These are phyloP conservation scores for Silurus asotus DNA, from an alignment of 2,113 vertebrate genomes.

Conservation along the genomic window DNA sequence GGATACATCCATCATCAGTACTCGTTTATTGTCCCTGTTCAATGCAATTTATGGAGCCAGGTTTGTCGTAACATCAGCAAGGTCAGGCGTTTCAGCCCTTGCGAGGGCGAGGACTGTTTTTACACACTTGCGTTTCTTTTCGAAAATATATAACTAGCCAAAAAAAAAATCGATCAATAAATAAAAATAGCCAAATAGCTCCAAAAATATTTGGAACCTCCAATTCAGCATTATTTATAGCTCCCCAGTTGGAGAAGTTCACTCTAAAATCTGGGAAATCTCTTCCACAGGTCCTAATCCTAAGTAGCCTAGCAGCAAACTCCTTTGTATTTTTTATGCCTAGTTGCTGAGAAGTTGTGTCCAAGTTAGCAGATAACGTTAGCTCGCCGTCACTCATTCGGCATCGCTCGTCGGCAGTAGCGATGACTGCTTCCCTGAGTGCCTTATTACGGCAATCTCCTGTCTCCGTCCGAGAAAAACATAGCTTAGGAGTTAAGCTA, in stretches of 20 bases:
- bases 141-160: too few relatives aligned
- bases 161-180: background rate
- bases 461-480: background rate
- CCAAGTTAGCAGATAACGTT: background rate
- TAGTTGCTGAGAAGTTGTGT: background rate
- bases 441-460: conserved; percentile 1
- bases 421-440: background rate
- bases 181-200: background rate
- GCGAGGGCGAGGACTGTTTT: background rate
- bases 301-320: background rate
- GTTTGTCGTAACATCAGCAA: background rate
- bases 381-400: background rate
- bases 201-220: background rate
- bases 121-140: background rate
- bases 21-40: background rate
- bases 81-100: background rate
- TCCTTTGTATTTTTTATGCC: background rate
- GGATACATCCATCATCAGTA: background rate
- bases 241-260: too few relatives aligned
- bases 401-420: background rate
- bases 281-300: background rate
- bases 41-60: background rate
- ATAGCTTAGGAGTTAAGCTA: background rate
- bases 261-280: background rate
- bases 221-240: background rate